Base-by-base conservation (phyloP, 92 coral and sea anemone genomes). In the Micromussa lordhowensis region DNA sequence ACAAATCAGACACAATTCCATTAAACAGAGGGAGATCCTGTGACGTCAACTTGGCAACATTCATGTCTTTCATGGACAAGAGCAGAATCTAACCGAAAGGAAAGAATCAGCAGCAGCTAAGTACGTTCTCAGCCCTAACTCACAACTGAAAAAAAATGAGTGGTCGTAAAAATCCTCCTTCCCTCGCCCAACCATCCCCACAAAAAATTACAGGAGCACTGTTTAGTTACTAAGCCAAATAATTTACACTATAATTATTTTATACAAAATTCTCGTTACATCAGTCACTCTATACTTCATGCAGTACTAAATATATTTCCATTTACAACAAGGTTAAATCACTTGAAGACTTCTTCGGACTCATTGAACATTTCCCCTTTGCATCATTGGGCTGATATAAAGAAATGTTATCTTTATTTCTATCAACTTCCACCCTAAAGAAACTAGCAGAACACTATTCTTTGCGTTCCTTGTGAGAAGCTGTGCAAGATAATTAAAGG, bases 1-100 rank as follows among this genome's bases (percentile, higher is more conserved):
- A 97, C 92, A 97, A 80, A 88, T 97, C 99, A 48, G 96, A 95
- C 88, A 97, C 99, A 26, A 97, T 96, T 30, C 99, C 99, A 69
- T 92, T 93, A 82, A 97, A 97, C 85, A 97, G 83, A 0, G 99
- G 99, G 9, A 95, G 87, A 80, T 97, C 99, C 89, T 95, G 99
- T n/a, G 98, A 92, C 5, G 99, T 97, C 87, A 97, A 81, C 92
- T 97, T 97, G 35, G 99, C 99, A 53, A 97, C 81, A 79, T 97
- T 97, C 99, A 97, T 97, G 94, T 97, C 99, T 32, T 95, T 96
- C 99, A 97, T 97, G 53, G 99, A 97, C 90, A 97, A 77, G 64
- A 97, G 90, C 34, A 97, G 87, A 70, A 97, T 92, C 99, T 97
- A 36, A 24, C 29, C 14, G 30, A 61, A 22, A 61, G 14, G 9